A percentile compares a stretch with the other conserved stretches of the same genome.
phyloP scores from a whole-genome alignment of 1,140 invertebrate species.

The Philopotamus ludificatus region DNA sequence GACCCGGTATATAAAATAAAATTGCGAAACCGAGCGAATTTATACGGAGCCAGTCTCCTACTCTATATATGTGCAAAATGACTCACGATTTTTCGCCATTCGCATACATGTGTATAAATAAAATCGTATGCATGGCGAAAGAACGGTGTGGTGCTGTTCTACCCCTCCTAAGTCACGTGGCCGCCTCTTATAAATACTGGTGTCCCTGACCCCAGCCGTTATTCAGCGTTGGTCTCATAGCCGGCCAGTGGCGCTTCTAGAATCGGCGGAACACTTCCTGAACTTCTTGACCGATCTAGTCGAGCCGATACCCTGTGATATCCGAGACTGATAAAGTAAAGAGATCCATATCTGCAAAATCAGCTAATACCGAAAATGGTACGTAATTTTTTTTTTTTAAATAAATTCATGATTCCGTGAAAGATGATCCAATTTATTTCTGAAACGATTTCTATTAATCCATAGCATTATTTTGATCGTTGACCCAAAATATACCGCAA shows the following conservation, averaged over 20 bases:
- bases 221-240: conserved; percentile 29
- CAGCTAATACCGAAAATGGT: conserved; percentile 12
- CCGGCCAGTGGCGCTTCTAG: conserved; percentile 17
- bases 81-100: conserved; percentile 1
- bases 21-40: not conserved
- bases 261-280: too few relatives aligned
- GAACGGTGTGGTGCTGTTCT: not conserved
- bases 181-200: conserved; percentile 5
- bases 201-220: not conserved
- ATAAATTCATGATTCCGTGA: too few relatives aligned
- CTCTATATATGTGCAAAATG: not conserved
- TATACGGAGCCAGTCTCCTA: not conserved
- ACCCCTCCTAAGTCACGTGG: not conserved
- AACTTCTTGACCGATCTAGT: too few relatives aligned
- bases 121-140: too few relatives aligned
- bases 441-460: too few relatives aligned
- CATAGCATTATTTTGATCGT: too few relatives aligned
- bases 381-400: conserved; percentile 13
- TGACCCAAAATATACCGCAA: too few relatives aligned
- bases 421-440: too few relatives aligned
- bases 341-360: too few relatives aligned
- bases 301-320: conserved; percentile 19
- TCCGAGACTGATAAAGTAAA: not conserved
- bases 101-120: too few relatives aligned
- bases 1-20: conserved; percentile 1